Base-by-base conservation (phyloP, 2,888 invertebrate genomes). In the Horisme vitalbata region DNA sequence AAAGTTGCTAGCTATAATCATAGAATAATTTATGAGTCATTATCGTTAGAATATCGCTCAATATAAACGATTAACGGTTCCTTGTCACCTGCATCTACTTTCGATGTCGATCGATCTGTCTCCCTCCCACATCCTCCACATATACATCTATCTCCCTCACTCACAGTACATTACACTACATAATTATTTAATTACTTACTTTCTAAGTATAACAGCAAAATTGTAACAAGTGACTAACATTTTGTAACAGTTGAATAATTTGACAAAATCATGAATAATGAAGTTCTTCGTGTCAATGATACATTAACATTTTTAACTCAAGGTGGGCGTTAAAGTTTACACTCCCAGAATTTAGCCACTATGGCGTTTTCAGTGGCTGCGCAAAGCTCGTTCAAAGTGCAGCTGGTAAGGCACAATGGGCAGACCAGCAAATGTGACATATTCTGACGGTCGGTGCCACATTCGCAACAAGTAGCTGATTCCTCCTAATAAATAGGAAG, bases 101-200 rank as follows among this genome's bases (percentile, higher is more conserved):
- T 83, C 82, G 68, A 78, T 80, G 75, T 77, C 78, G 65, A 79
- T 77, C 67, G 67, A 69, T 77, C 61, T 12, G 18, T 45, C 43
- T 50, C 49, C 7, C 10, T 55, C 33, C 12, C 21, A 38, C 48
- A 24, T 21, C n/a, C 11, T 2, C n/a, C 10, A 23, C 6, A 6
- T 9, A 14, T 11, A 58, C 33, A 23, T 39, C 56, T 43, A 21
- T 76, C 75, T 65, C 65, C 57, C 52, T 75, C 68, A 52, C 54
- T 31, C 60, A 55, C 43, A 55, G 53, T 46, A 55, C 24, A 43
- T 41, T 49, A 45, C 21, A 35, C 27, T 33, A 35, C 13, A 44
- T 11, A 14, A 39, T 48, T 46, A 46, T 51, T 36, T 47, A 53
- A 57, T 59, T 56, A 56, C 41, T 38, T 41, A 47, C 61, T 63